Base-by-base conservation (phyloP, 2,797 vertebrate genomes). In the Onychomys arenicola region DNA sequence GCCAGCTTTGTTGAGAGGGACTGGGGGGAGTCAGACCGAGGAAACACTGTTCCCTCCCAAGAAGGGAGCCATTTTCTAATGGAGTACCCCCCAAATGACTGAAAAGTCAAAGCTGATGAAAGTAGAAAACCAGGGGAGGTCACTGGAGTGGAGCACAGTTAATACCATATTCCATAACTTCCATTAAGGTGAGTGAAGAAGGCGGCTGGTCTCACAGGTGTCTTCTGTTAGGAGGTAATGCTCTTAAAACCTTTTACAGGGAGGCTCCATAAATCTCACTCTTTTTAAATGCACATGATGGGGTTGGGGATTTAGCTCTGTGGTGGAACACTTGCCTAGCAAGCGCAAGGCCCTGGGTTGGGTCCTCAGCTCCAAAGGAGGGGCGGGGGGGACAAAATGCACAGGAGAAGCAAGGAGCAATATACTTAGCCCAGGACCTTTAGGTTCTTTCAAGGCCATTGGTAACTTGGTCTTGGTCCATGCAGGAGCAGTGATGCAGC, bases 401-500 rank as follows among this genome's bases (percentile, higher is more conserved):
- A 61, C 32, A 17, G n/a, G 81, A 83, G 75, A n/a, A 88, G 2
- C 27, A 75, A 12, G 27, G n/a, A 40, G 21, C 13, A 43, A n/a
- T n/a, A 61, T 29, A 29, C 82, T 46, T 81, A 3, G 3, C 12
- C 29, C 40, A 37, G 0, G 21, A 12, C 13, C 14, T 7, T 57
- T 59, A 5, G 3, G 23, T 16, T 59, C 43, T 73, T 5, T 81
- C 21, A 7, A 87, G 67, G 10, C 34, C 34, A 13, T 0, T 40
- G 67, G 69, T 81, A 55, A 21, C 34, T 57, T 93, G 52, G 27
- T 21, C 6, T 49, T 57, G 23, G 43, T 25, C 34, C 71, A 92
- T 52, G 59, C 3, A 1, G 49, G 0, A 43, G 11, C 67, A 40
- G 0, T 0, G 0, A 6, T 5, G 32, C 46, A 34, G 23, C n/a